Evolutionary conservation across 1,140 invertebrate genomes (phyloP).

Genomic region (Bursaphelenchus mucronatus): DNA sequence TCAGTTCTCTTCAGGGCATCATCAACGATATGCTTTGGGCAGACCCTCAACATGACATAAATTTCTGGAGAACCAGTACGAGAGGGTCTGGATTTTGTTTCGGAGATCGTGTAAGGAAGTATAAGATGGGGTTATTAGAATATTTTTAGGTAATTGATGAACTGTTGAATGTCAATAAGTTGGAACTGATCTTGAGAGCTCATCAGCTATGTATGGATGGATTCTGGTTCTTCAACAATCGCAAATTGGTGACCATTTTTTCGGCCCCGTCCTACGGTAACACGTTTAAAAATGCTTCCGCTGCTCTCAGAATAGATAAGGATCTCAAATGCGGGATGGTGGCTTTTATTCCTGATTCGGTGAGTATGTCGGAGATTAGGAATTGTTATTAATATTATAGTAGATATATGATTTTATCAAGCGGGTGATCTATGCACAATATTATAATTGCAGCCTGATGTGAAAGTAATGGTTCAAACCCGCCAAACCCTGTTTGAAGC

Average conservation of each 20-base stretch:
- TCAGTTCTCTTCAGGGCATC: conserved; percentile 18
- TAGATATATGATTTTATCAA: too few relatives aligned
- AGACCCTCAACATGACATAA: conserved; percentile 5
- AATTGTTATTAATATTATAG: not conserved
- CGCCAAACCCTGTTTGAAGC: too few relatives aligned
- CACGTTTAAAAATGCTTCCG: conserved; percentile 29
- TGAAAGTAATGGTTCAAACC: too few relatives aligned
- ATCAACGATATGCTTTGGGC: conserved; percentile 38
- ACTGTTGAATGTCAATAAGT: conserved; percentile 9
- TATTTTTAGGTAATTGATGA: conserved; percentile 30
- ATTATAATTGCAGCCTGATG: too few relatives aligned
- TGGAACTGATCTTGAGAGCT: conserved; percentile 31
- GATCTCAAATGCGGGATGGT: conserved; percentile 28
- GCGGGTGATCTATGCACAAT: too few relatives aligned
- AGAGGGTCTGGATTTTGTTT: conserved; percentile 35
- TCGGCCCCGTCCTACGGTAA: conserved; percentile 33
- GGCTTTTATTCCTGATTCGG: conserved; percentile 33
- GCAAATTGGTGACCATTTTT: conserved; percentile 32
- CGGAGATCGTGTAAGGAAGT: conserved; percentile 21
- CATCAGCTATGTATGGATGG: conserved; percentile 38
- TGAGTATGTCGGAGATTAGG: conserved; percentile 11
- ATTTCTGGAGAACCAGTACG: conserved; percentile 22
- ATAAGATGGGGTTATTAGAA: not conserved
- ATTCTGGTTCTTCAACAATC: conserved; percentile 29
- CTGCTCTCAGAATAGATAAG: conserved; percentile 30